Conservation (phyloP, 1,140 invertebrate genomes). For the Philotrypesis tridentata region DNA sequence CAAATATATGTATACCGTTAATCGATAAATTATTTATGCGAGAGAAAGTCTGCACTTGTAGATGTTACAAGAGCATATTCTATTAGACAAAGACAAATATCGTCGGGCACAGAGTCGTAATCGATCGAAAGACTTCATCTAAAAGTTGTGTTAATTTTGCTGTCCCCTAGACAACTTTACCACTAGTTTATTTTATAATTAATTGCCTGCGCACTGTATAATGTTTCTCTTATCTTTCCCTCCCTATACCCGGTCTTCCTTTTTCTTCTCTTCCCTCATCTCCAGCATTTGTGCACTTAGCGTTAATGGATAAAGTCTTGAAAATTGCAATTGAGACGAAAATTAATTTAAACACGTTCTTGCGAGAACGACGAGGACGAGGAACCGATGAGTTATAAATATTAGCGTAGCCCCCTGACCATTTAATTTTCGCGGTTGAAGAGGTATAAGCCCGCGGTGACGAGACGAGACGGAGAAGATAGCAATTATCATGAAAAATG, state of each 20-base stretch:
- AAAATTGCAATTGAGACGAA: constrained; percentile 2
- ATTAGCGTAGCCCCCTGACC: constrained; percentile 16
- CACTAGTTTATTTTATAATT: constrained; percentile 7
- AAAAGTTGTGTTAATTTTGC: constrained; percentile 27
- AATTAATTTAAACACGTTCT: constrained; percentile 34
- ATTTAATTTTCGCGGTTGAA: constrained; percentile 14
- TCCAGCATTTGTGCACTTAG: background rate
- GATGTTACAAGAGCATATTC: background rate
- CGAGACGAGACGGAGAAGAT: constrained; percentile 12
- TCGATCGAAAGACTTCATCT: constrained; percentile 17
- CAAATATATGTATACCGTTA: background rate
- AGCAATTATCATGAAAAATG: constrained; percentile 27
- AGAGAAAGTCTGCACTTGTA: background rate
- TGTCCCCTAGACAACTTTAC: background rate
- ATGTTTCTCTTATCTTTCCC: too few relatives aligned
- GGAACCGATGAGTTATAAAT: constrained; percentile 30
- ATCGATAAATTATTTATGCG: background rate
- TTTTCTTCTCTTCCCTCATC: background rate
- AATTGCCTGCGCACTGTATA: too few relatives aligned
- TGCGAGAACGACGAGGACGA: background rate
- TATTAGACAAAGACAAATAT: background rate
- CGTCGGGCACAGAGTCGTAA: constrained; percentile 13
- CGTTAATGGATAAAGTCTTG: constrained; percentile 31
- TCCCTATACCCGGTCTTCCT: too few relatives aligned
- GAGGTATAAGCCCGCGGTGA: constrained; percentile 1